Percentiles rank a stretch among this genome's conserved stretches.
phyloP scores from a whole-genome alignment of 2,888 invertebrate species.

The Melipona bicolor region DNA sequence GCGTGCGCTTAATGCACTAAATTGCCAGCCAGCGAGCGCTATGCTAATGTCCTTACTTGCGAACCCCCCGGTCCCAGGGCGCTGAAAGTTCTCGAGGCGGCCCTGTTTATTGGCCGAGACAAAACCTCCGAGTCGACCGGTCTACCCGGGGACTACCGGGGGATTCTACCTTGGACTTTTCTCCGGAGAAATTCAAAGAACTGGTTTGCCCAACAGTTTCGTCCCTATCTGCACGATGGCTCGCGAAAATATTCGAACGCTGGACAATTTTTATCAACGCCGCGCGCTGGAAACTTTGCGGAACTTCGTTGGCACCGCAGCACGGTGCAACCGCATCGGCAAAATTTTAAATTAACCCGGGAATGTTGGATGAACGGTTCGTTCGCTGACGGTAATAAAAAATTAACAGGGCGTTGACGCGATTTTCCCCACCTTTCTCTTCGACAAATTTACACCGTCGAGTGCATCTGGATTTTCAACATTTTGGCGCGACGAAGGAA shows the following conservation, averaged over 20 bases:
- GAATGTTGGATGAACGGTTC: too few species aligned
- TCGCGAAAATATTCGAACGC: background rate
- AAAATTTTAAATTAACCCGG: too few species aligned
- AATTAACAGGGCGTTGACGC: too few species aligned
- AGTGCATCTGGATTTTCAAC: too few species aligned
- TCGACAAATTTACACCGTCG: too few species aligned
- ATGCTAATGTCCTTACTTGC: slow-evolving; percentile 78
- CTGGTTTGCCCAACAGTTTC: background rate
- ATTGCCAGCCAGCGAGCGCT: slow-evolving; percentile 75
- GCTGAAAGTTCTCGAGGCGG: slow-evolving; percentile 74
- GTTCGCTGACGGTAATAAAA: too few species aligned
- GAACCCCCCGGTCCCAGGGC: slow-evolving; percentile 66
- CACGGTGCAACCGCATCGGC: too few species aligned
- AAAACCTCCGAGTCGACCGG: slow-evolving; percentile 43
- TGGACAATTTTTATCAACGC: too few species aligned
- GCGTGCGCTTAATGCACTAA: slow-evolving; percentile 72
- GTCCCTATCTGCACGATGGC: background rate
- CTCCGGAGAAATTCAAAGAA: background rate
- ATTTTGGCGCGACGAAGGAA: too few species aligned
- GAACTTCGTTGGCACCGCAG: too few species aligned
- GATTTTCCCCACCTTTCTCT: too few species aligned
- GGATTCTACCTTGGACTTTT: background rate
- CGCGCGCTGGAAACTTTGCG: too few species aligned
- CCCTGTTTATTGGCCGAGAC: slow-evolving; percentile 66
- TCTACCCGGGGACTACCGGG: background rate